Evolutionary conservation across 2,797 vertebrate species (phyloP).

Genomic region (Alcedo atthis): DNA sequence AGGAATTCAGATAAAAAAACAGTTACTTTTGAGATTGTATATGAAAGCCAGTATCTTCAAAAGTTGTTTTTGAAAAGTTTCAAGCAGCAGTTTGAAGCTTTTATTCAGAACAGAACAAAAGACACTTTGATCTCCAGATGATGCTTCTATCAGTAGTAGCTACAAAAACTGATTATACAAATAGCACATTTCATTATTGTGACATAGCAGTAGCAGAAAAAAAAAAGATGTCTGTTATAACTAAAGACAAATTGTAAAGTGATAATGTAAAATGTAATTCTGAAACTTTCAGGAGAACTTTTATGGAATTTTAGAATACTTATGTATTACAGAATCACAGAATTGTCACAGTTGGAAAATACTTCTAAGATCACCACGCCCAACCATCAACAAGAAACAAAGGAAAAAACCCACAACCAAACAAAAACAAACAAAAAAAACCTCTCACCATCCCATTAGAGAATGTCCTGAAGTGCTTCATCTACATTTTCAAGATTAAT

Average conservation of each 20-base stretch:
- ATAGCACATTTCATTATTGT: constrained; percentile 49
- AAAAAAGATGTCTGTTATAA: background rate
- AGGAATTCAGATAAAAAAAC: background rate
- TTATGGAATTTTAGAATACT: background rate
- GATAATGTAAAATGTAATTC: constrained; percentile 18
- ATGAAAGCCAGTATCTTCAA: constrained; percentile 27
- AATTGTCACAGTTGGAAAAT: too few relatives aligned
- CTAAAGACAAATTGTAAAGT: constrained; percentile 39
- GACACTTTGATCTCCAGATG: constrained; percentile 54
- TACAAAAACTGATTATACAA: constrained; percentile 58
- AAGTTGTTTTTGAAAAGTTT: constrained; percentile 41
- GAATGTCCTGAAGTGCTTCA: too few relatives aligned
- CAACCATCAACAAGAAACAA: too few relatives aligned
- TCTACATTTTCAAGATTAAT: background rate
- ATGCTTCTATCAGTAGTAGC: constrained; percentile 42
- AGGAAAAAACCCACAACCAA: too few relatives aligned
- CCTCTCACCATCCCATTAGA: too few relatives aligned
- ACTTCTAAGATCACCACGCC: too few relatives aligned
- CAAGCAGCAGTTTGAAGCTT: constrained; percentile 32
- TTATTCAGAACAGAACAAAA: constrained; percentile 53
- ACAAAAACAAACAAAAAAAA: too few relatives aligned
- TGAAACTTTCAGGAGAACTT: constrained; percentile 28
- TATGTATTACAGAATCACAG: background rate
- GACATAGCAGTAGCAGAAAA: background rate
- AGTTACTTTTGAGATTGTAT: constrained; percentile 15